These are phyloP conservation scores for Gisinianus flammeolus DNA, from an alignment of 2,888 invertebrate genomes.

Conservation along the genomic window DNA sequence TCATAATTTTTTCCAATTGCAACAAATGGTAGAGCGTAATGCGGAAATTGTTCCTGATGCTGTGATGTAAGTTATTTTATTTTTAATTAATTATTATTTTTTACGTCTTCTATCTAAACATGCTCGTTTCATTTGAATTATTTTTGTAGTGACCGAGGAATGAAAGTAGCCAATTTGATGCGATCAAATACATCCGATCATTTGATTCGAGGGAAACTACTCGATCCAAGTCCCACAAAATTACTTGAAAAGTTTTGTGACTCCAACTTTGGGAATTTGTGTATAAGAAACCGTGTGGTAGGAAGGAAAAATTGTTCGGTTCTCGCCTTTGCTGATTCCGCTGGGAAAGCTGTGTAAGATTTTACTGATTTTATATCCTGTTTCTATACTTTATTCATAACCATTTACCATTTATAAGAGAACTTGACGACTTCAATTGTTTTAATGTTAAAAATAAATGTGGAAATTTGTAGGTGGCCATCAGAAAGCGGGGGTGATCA, in stretches of 20 bases:
- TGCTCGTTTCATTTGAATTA: not conserved
- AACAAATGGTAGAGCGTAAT: conserved; percentile 42
- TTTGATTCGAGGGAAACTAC: conserved; percentile 49
- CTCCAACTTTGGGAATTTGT: conserved; percentile 50
- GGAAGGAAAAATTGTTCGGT: conserved; percentile 46
- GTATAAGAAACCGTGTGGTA: conserved; percentile 49
- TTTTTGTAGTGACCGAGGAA: conserved; percentile 52
- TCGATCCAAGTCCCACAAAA: conserved; percentile 51
- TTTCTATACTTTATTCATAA: too few relatives aligned
- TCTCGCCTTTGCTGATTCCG: conserved; percentile 54
- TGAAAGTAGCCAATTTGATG: conserved; percentile 54
- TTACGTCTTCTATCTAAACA: not conserved
- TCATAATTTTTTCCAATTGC: conserved; percentile 29
- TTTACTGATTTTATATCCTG: too few relatives aligned
- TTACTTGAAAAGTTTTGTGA: conserved; percentile 55
- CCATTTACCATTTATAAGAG: too few relatives aligned
- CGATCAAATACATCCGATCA: conserved; percentile 53
- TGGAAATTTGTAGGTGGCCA: conserved; percentile 43
- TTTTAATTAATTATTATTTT: not conserved
- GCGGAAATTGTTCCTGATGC: conserved; percentile 50
- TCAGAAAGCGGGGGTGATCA: conserved; percentile 49
- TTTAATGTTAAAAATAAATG: not conserved
- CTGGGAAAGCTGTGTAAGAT: conserved; percentile 53
- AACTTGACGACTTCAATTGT: not conserved
- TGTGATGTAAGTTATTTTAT: conserved; percentile 44